Percentiles rank a stretch among this genome's conserved stretches.
These are phyloP conservation scores for Xiphorhynchus erythropygius DNA, from an alignment of 2,797 vertebrate species.

Conservation along the genomic window DNA sequence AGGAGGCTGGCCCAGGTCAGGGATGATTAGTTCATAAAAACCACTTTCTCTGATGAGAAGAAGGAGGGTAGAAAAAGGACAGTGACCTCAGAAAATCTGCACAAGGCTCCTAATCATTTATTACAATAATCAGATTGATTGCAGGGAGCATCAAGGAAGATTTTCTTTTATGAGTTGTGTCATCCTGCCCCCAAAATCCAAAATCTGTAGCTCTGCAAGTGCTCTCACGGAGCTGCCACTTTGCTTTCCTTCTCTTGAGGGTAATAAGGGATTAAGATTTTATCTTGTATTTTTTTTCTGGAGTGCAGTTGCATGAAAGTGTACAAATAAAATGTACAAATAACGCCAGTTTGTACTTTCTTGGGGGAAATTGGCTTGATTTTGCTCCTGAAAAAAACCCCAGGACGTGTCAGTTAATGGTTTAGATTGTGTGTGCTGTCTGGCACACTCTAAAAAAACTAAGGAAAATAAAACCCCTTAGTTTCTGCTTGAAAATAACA, in stretches of 20 bases:
- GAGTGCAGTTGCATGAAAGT: background rate
- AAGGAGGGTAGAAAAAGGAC: conserved; percentile 5
- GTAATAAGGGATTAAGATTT: background rate
- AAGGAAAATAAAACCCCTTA: background rate
- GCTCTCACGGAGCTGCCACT: background rate
- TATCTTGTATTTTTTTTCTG: background rate
- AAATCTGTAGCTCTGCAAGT: background rate
- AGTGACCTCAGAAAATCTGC: background rate
- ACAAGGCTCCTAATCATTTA: background rate
- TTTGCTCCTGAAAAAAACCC: background rate
- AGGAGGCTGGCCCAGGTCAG: background rate
- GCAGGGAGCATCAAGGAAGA: background rate
- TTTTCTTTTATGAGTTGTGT: background rate
- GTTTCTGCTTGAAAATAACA: background rate
- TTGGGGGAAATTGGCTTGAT: background rate
- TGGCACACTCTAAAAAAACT: background rate
- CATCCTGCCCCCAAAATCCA: background rate
- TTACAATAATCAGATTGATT: background rate
- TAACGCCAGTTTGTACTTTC: background rate
- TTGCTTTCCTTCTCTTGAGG: background rate
- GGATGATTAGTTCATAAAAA: background rate
- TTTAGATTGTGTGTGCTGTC: background rate
- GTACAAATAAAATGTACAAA: background rate
- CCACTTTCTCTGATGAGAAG: background rate
- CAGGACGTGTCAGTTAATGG: background rate